Percentiles rank a stretch among this genome's conserved stretches.
These are phyloP conservation scores for Toxonevra muliebris DNA, from an alignment of 2,888 invertebrate species.

Conservation along the genomic window DNA sequence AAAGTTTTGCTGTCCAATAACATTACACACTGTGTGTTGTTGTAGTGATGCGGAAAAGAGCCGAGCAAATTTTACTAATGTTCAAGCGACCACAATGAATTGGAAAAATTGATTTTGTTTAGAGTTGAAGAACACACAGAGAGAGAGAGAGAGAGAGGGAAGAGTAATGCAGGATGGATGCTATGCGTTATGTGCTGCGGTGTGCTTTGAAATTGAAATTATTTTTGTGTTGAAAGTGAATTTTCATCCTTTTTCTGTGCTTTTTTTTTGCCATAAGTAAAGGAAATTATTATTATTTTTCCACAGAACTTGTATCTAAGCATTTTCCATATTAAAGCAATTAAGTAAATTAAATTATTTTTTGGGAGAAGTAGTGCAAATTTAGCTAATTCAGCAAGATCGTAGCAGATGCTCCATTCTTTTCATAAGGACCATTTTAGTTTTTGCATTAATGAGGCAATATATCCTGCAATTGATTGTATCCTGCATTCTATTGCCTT, in stretches of 20 bases:
- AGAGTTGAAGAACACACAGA: not conserved
- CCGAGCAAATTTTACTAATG: not conserved
- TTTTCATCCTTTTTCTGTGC: constrained; percentile 12
- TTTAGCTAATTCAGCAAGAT: no score
- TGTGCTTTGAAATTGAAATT: no score
- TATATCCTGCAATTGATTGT: no score
- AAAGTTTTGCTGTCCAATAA: constrained; percentile 13
- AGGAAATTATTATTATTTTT: constrained; percentile 24
- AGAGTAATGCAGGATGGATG: not conserved
- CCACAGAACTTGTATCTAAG: no score
- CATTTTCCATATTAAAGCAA: no score
- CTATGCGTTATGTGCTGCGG: no score
- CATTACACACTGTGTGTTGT: not conserved
- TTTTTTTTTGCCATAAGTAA: constrained; percentile 4
- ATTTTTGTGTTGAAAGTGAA: constrained; percentile 18
- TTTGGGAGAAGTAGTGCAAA: no score
- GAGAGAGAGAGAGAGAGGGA: not conserved
- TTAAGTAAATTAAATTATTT: no score
- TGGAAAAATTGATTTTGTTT: constrained; percentile 19
- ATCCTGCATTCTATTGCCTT: no score
- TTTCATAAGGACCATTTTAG: no score
- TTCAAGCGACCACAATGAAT: constrained; percentile 30
- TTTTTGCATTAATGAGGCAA: no score
- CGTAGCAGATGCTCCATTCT: no score
- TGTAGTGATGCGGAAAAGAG: not conserved